These are phyloP conservation scores for Helobdella robusta DNA, from an alignment of 2,888 invertebrate species.

Conservation along the genomic window DNA sequence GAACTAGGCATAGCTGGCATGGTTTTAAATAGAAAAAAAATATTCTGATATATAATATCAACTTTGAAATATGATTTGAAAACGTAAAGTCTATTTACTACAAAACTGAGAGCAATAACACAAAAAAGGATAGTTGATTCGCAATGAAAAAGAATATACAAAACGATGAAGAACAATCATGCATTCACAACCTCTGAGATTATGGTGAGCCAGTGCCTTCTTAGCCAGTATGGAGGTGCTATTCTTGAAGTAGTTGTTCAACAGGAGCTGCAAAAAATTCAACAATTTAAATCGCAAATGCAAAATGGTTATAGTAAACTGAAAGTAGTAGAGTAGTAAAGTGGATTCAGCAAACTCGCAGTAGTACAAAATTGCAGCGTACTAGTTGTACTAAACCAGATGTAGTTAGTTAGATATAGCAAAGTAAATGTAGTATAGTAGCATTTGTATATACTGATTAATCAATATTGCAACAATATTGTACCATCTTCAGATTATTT, in stretches of 20 bases:
- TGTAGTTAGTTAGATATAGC: no score
- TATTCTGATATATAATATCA: no score
- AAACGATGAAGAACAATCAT: slow-evolving; percentile 2
- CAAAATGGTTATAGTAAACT: neutral
- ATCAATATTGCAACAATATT: no score
- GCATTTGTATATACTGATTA: no score
- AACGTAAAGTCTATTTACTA: no score
- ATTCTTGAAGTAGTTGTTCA: slow-evolving; percentile 67
- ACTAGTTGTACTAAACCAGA: no score
- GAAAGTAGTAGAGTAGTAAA: neutral
- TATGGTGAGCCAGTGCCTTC: slow-evolving; percentile 83
- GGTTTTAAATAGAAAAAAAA: neutral
- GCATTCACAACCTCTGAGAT: slow-evolving; percentile 60
- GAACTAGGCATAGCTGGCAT: neutral
- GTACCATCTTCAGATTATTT: no score
- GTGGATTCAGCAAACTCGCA: no score
- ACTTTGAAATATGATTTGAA: no score
- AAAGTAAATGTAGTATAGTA: no score
- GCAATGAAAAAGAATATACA: slow-evolving; percentile 11
- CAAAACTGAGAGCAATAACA: no score
- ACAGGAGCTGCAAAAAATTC: neutral
- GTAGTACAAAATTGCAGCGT: no score
- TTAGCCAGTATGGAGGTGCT: slow-evolving; percentile 82
- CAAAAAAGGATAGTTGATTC: neutral
- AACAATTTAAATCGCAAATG: neutral